Percentiles rank a stretch among this genome's conserved stretches.
These are phyloP conservation scores for Rhagonycha fulva DNA, from an alignment of 2,888 invertebrate species.

Conservation along the genomic window DNA sequence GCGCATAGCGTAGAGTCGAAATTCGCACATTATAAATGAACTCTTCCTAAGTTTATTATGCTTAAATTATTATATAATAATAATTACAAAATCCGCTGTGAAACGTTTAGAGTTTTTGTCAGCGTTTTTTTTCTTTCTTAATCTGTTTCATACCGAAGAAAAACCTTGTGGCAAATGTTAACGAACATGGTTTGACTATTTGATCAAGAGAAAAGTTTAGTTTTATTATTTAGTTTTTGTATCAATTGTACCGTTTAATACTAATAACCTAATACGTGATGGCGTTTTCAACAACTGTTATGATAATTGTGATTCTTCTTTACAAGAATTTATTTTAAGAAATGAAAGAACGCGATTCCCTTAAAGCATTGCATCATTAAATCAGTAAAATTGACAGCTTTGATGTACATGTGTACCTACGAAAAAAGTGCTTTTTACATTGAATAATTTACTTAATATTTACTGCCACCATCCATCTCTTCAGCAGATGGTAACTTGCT, in stretches of 20 bases:
- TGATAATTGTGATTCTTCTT: constrained; percentile 1
- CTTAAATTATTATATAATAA: constrained; percentile 4
- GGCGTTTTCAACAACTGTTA: constrained; percentile 16
- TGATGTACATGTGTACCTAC: not conserved
- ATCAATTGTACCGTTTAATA: constrained; percentile 25
- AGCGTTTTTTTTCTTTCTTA: not conserved
- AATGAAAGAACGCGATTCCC: not conserved
- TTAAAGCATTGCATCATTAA: not conserved
- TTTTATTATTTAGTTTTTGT: constrained; percentile 19
- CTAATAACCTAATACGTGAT: constrained; percentile 21
- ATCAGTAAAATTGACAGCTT: not conserved
- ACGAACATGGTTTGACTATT: constrained; percentile 10
- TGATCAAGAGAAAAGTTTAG: constrained; percentile 13
- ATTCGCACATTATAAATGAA: not conserved
- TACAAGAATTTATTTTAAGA: not conserved
- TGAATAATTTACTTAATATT: too few species aligned
- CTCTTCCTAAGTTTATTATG: not conserved
- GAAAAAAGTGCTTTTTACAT: not conserved
- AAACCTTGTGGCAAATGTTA: constrained; percentile 6
- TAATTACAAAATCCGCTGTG: not conserved
- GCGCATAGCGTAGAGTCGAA: not conserved
- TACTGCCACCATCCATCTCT: too few species aligned
- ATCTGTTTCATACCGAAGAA: not conserved
- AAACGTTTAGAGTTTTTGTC: not conserved
- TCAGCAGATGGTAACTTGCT: too few species aligned